Base-by-base conservation (phyloP, 2,888 invertebrate species). In the Sarcophaga caerulescens region DNA sequence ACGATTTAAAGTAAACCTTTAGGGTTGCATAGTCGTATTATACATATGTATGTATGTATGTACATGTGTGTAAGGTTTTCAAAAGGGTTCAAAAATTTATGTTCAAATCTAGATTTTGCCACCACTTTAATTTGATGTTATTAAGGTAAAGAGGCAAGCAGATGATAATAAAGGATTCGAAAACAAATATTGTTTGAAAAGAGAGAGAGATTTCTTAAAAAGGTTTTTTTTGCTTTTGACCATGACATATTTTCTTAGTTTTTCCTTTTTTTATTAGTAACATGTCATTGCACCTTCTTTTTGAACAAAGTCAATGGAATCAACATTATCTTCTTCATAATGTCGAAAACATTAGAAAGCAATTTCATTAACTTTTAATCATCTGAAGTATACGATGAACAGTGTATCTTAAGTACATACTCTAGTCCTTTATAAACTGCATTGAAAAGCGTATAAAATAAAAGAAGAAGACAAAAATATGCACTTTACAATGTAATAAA, bases 401-500 rank as follows among this genome's bases (percentile, higher is more conserved):
- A 57, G 4, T 14, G 3, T 17, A 17, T 57, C n/a, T 57, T 57
- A 17, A n/a, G 14, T 17, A n/a, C n/a, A n/a, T n/a, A 57, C 57
- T 57, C n/a, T 3, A 17, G 17, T 68, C 25, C 59, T 68, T 77
- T 68, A 59, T 45, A 59, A 68, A 68, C 44, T 44, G 21, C 8
- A 35, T 35, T 35, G 35, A 35, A 35, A 35, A 35, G 35, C 35
- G 35, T 35, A 35, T 8, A 8, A 35, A 35, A 35, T 35, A 35
- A 44, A 59, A 44, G 3, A 23, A 44, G 59, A 68, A 3, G 66
- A 59, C 35, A 25, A 14, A 60, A 77, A 52, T 52, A 52, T 52
- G 52, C 52, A 12, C 52, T 68, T 77, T 47, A 60, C 60, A 62
- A 60, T 68, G 69, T 78, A 78, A 78, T 78, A 78, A 78, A 35